Percentiles rank a stretch among this genome's conserved stretches.
Evolutionary conservation across 1,140 invertebrate genomes (phyloP).

Genomic region (Cyclargus thomasi): DNA sequence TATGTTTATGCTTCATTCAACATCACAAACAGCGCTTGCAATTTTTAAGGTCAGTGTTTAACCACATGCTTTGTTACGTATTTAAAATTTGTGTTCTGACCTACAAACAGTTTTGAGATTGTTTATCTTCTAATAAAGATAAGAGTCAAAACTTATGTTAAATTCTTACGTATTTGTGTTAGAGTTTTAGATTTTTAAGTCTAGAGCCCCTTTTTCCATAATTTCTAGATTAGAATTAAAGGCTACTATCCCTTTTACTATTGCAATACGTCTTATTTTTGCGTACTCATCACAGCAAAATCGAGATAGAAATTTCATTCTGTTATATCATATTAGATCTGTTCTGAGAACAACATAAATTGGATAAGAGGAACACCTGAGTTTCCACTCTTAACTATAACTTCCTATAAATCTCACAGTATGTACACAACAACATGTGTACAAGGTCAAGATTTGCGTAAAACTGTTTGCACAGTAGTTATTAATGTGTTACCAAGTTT

Average conservation of each 20-base stretch:
- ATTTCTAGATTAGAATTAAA: too few species aligned
- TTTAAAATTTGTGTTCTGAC: not conserved
- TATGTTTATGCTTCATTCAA: not conserved
- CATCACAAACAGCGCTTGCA: not conserved
- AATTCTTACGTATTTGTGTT: too few species aligned
- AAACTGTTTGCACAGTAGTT: conserved; percentile 31
- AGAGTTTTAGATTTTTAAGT: too few species aligned
- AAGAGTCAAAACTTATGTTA: too few species aligned
- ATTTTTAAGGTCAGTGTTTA: not conserved
- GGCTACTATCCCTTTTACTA: not conserved
- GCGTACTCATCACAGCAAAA: too few species aligned
- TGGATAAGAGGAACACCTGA: not conserved
- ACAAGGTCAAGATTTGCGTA: conserved; percentile 37
- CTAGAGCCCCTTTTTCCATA: too few species aligned
- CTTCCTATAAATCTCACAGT: conserved; percentile 3
- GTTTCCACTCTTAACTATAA: conserved; percentile 9
- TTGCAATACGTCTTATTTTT: too few species aligned
- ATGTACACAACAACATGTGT: conserved; percentile 15
- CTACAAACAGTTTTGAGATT: too few species aligned
- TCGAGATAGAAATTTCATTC: too few species aligned
- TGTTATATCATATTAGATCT: not conserved
- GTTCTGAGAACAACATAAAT: not conserved
- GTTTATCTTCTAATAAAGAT: too few species aligned
- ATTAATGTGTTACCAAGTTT: not conserved
- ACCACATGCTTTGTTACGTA: not conserved